A percentile compares a stretch with the other conserved stretches of the same genome.
These are phyloP conservation scores for Bicyclus anynana DNA, from an alignment of 1,140 invertebrate genomes.

Conservation along the genomic window DNA sequence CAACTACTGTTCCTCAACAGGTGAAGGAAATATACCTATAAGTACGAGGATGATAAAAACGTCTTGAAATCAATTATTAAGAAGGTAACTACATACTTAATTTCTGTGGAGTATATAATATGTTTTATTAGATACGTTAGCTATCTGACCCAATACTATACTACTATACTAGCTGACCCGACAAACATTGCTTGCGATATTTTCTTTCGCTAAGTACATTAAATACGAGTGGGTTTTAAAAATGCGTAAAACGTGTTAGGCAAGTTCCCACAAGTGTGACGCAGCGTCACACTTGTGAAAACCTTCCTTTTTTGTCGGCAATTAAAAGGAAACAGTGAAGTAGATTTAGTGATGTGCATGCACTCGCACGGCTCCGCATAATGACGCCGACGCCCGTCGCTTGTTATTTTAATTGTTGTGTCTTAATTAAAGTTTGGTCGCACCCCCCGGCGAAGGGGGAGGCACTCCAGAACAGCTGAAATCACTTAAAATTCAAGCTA, in stretches of 20 bases:
- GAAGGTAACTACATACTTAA: too few relatives aligned
- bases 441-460: not conserved
- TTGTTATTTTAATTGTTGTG: constrained; percentile 72
- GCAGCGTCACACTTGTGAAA: not conserved
- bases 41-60: too few relatives aligned
- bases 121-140: too few relatives aligned
- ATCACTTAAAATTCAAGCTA: constrained; percentile 25
- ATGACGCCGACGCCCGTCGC: constrained; percentile 47
- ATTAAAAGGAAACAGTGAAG: constrained; percentile 20
- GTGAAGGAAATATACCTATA: too few relatives aligned
- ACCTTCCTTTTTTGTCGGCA: not conserved
- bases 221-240: too few relatives aligned
- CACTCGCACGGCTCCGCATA: constrained; percentile 57
- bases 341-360: constrained; percentile 44
- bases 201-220: too few relatives aligned
- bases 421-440: constrained; percentile 57
- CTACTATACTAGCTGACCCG: too few relatives aligned
- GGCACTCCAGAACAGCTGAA: constrained; percentile 25
- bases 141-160: too few relatives aligned
- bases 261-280: not conserved
- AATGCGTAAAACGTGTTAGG: not conserved
- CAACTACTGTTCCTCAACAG: too few relatives aligned
- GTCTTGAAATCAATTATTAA: too few relatives aligned
- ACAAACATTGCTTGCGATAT: too few relatives aligned
- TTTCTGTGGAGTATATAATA: too few relatives aligned